Conservation (phyloP, 2,113 vertebrate genomes). For the Chionis minor region DNA sequence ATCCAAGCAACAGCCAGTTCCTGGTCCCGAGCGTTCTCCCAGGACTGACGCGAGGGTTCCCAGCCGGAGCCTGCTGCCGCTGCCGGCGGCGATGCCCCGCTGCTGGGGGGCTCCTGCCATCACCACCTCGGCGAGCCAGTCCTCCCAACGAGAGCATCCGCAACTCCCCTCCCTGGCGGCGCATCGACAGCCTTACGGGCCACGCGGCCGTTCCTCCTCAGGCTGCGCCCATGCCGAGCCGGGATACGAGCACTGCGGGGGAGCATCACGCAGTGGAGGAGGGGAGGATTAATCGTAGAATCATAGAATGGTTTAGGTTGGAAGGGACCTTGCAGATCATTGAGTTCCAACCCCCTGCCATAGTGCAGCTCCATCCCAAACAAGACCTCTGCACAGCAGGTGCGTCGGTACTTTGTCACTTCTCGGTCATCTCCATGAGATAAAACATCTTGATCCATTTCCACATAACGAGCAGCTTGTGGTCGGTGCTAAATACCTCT, state of each 20-base stretch:
- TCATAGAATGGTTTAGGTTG: too few relatives aligned
- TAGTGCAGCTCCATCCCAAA: neutral
- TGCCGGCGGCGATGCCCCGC: too few relatives aligned
- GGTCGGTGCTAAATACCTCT: accelerated
- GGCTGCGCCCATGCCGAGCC: accelerated
- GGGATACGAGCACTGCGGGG: accelerated
- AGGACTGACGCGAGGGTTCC: neutral
- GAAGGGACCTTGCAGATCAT: too few relatives aligned
- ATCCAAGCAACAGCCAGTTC: constrained; percentile 55
- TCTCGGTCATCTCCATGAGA: accelerated
- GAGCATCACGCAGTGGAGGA: neutral
- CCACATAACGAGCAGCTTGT: accelerated
- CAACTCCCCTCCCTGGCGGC: neutral
- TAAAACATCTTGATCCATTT: neutral
- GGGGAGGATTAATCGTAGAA: neutral
- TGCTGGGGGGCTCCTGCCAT: neutral
- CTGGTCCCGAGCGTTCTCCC: neutral
- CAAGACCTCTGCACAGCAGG: accelerated
- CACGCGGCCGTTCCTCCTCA: accelerated
- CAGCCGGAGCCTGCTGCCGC: neutral
- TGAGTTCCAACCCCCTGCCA: too few relatives aligned
- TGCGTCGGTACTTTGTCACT: accelerated
- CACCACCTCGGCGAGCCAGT: accelerated
- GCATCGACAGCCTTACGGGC: accelerated
- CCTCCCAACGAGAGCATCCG: accelerated